Conservation (phyloP, 2,888 invertebrate species). For the Pemphredon lugubris region DNA sequence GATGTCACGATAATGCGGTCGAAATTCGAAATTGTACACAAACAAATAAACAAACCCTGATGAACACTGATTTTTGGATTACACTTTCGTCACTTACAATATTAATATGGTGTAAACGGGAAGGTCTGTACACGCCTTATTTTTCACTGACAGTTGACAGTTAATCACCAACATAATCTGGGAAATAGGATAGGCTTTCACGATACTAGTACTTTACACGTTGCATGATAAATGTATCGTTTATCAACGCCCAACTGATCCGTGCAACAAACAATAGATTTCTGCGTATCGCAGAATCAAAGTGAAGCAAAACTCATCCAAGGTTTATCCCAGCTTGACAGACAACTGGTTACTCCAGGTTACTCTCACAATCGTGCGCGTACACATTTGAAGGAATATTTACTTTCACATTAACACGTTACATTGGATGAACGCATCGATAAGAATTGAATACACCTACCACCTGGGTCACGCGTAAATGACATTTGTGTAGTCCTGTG, state of each 20-base stretch:
- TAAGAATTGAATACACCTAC: conserved; percentile 37
- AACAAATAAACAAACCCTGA: conserved; percentile 12
- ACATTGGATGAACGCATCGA: conserved; percentile 25
- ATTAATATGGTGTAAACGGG: conserved; percentile 8
- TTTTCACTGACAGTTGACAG: conserved; percentile 47
- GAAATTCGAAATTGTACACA: neutral
- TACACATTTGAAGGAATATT: conserved; percentile 35
- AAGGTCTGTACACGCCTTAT: neutral
- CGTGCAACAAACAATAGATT: conserved; percentile 35
- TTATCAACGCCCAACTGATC: conserved; percentile 25
- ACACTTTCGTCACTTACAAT: conserved; percentile 24
- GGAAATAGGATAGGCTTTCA: conserved; percentile 17
- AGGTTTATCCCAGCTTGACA: conserved; percentile 19
- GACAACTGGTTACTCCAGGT: no score
- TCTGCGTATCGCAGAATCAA: conserved; percentile 20
- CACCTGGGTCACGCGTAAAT: conserved; percentile 29
- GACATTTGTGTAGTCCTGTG: conserved; percentile 10
- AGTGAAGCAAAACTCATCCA: no score
- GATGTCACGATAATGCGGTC: no score
- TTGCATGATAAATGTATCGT: conserved; percentile 24
- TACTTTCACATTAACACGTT: conserved; percentile 39
- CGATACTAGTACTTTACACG: conserved; percentile 9
- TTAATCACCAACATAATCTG: conserved; percentile 4
- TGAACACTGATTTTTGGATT: neutral
- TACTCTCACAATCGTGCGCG: conserved; percentile 11